A percentile compares a stretch with the other conserved stretches of the same genome.
These are phyloP conservation scores for Thamnophis sirtalis DNA, from an alignment of 2,113 vertebrate species.

Conservation along the genomic window DNA sequence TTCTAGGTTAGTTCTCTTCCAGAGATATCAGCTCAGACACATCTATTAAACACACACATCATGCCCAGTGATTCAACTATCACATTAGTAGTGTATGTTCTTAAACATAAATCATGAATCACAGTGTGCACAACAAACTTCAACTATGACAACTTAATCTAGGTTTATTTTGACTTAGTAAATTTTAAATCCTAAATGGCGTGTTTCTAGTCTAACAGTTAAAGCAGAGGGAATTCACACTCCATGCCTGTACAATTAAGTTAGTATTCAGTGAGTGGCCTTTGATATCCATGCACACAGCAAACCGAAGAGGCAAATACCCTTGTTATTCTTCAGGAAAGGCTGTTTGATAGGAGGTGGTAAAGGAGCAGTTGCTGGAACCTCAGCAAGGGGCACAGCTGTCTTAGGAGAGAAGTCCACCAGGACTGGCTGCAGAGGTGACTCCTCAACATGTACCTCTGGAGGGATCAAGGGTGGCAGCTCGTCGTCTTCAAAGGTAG, in stretches of 20 bases:
- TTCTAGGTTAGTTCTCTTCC: slow-evolving; percentile 15
- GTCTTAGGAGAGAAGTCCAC: slow-evolving; percentile 72
- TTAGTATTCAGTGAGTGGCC: slow-evolving; percentile 71
- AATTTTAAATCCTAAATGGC: not conserved
- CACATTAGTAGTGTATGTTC: slow-evolving; percentile 30
- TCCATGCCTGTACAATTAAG: slow-evolving; percentile 29
- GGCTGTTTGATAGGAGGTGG: slow-evolving; percentile 69
- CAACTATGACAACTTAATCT: not conserved
- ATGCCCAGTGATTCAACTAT: slow-evolving; percentile 34
- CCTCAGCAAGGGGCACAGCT: slow-evolving; percentile 48
- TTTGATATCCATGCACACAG: slow-evolving; percentile 77
- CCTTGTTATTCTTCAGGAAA: slow-evolving; percentile 90
- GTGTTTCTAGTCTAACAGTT: slow-evolving; percentile 21
- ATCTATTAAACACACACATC: not conserved
- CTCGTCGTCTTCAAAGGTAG: slow-evolving; percentile 77
- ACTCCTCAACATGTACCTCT: slow-evolving; percentile 67
- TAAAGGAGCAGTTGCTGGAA: slow-evolving; percentile 26
- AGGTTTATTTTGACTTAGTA: not conserved
- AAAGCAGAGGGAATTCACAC: slow-evolving; percentile 29
- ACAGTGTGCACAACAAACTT: not conserved
- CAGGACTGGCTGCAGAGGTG: slow-evolving; percentile 62
- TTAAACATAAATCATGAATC: not conserved
- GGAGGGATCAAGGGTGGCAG: slow-evolving; percentile 92
- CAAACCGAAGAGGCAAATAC: slow-evolving; percentile 77
- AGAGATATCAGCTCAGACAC: not conserved